Evolutionary conservation across 2,888 invertebrate species (phyloP), one percentile per base, ranked within the genome.

Genomic region (Lepidochrysops patricia): DNA sequence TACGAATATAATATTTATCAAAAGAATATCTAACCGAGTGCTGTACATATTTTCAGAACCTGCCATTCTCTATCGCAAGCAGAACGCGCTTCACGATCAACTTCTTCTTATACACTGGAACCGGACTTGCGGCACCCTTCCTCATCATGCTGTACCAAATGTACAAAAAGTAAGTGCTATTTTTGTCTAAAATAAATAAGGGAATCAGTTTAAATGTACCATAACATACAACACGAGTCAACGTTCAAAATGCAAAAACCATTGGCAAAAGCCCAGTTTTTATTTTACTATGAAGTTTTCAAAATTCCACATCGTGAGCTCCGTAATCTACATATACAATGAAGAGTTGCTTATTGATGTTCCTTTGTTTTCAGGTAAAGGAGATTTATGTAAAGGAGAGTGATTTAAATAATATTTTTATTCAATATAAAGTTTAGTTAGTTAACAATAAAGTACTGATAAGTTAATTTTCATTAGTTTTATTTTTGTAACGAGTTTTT

Each of bases 21-120:
- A n/a, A n/a, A n/a, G n/a, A n/a, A n/a, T n/a, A n/a, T n/a, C n/a
- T n/a, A n/a, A n/a, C n/a, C n/a, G n/a, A n/a, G n/a, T n/a, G n/a
- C n/a, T n/a, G n/a, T n/a, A n/a, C n/a, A n/a, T n/a, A n/a, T 19
- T 92, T 92, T 23, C 91, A 97, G 96, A 96, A 95, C 74, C 81
- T 97, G 66, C 97, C 97, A 0, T 96, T 97, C 79, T 74, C 89
- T 69, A 91, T 95, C 66, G 70, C 90, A 68, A 97, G 94, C 84
- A 91, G 91, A 64, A 92, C 90, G 70, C 91, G 91, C 65, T 69
- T 96, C 65, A 94, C 95, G 0, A 90, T 91, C 4, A 73, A 90
- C 68, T 93, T 95, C 79, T 91, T 93, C 69, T 74, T 92, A 66
- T 97, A 92, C 90, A 92, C 94, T 67, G 94, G 93, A 54, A 92